Evolutionary conservation across 2,888 invertebrate genomes (phyloP), one percentile per base, ranked within the genome.

Genomic region (Zaprionus lineosus): DNA sequence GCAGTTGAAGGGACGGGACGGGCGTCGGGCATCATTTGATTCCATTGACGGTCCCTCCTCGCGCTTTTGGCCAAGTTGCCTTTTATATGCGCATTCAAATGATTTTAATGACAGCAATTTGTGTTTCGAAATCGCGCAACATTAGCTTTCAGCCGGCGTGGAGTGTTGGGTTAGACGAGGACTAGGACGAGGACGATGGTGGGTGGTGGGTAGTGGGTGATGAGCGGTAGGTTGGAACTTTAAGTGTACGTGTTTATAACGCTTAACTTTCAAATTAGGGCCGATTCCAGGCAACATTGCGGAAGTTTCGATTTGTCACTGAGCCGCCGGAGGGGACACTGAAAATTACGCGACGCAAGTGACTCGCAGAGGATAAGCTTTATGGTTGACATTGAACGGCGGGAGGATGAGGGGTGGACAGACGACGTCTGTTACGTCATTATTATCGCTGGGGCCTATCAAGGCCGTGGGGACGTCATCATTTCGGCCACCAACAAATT

Each of bases 101-200:
- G 83, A 76, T 73, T 82, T 86, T 82, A 86, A 82, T 82, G 86
- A 73, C 83, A 74, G 86, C 83, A 82, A 82, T 82, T 82, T 86
- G 83, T 78, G 86, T 77, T 74, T 74, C 55, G 60, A 76, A 83
- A 85, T 74, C 84, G 86, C 79, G 84, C 66, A 74, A 74, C 86
- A 84, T 81, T 81, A 84, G 81, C 84, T 81, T 77, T 68, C 53
- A 68, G 51, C 55, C 57, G n/a, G n/a, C n/a, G n/a, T 53, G 15
- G 14, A 8, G 41, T n/a, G 37, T 52, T 51, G 39, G 56, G 53
- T 51, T 56, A 8, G 19, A 55, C 36, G 8, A 28, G n/a, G 2
- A 28, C 3, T n/a, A 12, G 21, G 34, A 29, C 7, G 2, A 31
- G 37, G 26, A 9, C 9, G n/a, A n/a, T 31, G 21, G 18, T 1